A percentile compares a stretch with the other conserved stretches of the same genome.
phyloP scores from a whole-genome alignment of 2,888 invertebrate species.

The Fragum sueziense region DNA sequence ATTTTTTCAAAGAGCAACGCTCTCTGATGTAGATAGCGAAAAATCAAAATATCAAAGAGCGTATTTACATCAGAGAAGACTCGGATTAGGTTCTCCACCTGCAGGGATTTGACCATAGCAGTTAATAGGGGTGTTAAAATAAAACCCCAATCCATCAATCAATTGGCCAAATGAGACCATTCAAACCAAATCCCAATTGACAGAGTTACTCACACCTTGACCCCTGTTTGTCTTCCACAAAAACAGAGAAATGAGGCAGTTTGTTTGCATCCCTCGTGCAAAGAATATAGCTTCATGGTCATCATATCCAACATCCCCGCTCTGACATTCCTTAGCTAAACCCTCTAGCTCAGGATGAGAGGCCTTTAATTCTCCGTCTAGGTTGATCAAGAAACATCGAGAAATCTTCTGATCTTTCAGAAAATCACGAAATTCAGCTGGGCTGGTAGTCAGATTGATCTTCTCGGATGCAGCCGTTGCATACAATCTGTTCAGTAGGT shows the following conservation, averaged over 20 bases:
- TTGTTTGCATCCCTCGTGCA: constrained; percentile 61
- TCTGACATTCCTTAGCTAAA: constrained; percentile 33
- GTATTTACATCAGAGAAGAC: too few species aligned
- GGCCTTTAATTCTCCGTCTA: constrained; percentile 28
- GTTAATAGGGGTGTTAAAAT: too few species aligned
- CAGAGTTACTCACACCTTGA: constrained; percentile 72
- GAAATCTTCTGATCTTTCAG: constrained; percentile 28
- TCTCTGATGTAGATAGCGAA: too few species aligned
- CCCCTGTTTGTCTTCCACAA: constrained; percentile 72
- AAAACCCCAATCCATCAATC: too few species aligned
- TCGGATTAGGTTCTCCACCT: too few species aligned
- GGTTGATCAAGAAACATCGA: constrained; percentile 44
- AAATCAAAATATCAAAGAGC: too few species aligned
- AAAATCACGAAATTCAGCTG: constrained; percentile 3
- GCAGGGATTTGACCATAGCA: too few species aligned
- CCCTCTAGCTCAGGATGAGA: constrained; percentile 56
- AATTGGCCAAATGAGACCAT: too few species aligned
- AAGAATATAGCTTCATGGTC: constrained; percentile 72
- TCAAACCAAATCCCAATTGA: too few species aligned
- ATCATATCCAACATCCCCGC: constrained; percentile 45
- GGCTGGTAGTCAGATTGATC: background rate
- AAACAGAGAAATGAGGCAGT: constrained; percentile 68
- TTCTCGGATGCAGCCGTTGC: background rate
- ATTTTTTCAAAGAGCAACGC: too few species aligned
- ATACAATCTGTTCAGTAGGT: background rate